Conservation (phyloP, 2,888 invertebrate genomes). For the Galeruca laticollis region DNA sequence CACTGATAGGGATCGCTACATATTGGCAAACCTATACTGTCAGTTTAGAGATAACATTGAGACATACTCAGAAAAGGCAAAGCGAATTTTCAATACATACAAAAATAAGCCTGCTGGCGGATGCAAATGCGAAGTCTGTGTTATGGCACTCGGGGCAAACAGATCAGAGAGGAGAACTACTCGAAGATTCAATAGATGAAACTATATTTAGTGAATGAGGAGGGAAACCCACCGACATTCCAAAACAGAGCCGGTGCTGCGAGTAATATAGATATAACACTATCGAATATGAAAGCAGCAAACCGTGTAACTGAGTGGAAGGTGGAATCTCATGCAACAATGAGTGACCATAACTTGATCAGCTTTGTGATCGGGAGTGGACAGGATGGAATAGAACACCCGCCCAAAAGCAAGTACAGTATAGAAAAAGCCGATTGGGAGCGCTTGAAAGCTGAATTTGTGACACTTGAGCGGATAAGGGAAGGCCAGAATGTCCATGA, state of each 20-base stretch:
- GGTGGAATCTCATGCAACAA: too few species aligned
- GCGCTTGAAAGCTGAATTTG: background rate
- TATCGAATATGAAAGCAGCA: too few species aligned
- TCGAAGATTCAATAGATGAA: conserved; percentile 11
- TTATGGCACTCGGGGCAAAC: background rate
- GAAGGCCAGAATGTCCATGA: too few species aligned
- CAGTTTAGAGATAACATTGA: conserved; percentile 4
- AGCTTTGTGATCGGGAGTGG: conserved; percentile 10
- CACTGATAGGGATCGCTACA: too few species aligned
- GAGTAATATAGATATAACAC: too few species aligned
- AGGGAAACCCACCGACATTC: conserved; percentile 16
- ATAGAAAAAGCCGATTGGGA: background rate
- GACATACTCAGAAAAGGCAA: background rate
- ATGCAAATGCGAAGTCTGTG: conserved; percentile 23
- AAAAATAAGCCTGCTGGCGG: background rate
- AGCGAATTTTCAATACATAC: background rate
- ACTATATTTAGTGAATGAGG: background rate
- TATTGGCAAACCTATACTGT: conserved; percentile 13
- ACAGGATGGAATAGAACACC: too few species aligned
- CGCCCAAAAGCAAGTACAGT: too few species aligned
- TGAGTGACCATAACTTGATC: too few species aligned
- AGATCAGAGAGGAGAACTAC: background rate
- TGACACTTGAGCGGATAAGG: background rate
- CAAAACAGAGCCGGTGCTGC: too few species aligned
- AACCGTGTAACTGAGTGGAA: too few species aligned